Evolutionary conservation across 2,797 vertebrate species (phyloP).

Genomic region (Sandelia bainsii): DNA sequence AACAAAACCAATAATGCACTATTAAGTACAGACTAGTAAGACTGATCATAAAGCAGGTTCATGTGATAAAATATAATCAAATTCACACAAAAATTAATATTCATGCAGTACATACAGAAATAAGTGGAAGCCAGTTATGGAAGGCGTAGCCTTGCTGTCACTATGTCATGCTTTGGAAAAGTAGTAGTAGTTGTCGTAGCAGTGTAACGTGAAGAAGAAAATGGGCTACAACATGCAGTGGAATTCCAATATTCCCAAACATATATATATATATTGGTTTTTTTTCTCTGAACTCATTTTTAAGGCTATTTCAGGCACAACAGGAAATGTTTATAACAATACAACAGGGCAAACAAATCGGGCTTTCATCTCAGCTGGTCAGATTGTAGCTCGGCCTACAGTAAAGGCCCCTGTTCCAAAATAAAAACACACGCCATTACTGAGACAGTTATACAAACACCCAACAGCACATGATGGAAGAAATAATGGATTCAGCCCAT

Average conservation of each 20-base stretch:
- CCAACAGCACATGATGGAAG: slow-evolving; percentile 57
- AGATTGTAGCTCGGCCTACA: slow-evolving; percentile 12
- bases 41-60: too few relatives aligned
- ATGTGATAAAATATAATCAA: too few relatives aligned
- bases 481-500: slow-evolving; percentile 68
- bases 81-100: too few relatives aligned
- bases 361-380: slow-evolving; percentile 24
- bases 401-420: slow-evolving; percentile 21
- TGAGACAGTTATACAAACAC: slow-evolving; percentile 43
- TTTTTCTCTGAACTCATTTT: too few relatives aligned
- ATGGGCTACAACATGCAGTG: not conserved
- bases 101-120: too few relatives aligned
- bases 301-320: not conserved
- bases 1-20: too few relatives aligned
- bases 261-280: not conserved
- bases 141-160: too few relatives aligned
- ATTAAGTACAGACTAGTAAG: too few relatives aligned
- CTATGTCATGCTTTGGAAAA: too few relatives aligned
- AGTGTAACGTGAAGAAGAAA: not conserved
- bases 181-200: too few relatives aligned
- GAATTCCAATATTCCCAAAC: not conserved
- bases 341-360: slow-evolving; percentile 2
- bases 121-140: too few relatives aligned
- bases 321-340: not conserved
- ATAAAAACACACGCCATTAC: slow-evolving; percentile 48